These are phyloP conservation scores for Scaptomyza tumidula DNA, from an alignment of 2,888 invertebrate species.

Conservation along the genomic window DNA sequence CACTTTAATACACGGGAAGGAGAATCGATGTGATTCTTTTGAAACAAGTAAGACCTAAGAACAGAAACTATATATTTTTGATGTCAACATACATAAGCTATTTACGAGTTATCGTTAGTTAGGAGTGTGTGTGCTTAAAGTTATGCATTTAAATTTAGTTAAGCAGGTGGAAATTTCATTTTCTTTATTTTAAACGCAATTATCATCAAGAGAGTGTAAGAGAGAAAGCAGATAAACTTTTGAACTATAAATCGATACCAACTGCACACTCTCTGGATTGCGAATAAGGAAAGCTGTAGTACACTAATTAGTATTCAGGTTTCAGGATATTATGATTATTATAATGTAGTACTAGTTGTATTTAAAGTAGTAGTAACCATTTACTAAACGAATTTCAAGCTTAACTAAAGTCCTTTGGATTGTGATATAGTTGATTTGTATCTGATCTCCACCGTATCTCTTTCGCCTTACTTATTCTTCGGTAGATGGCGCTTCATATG, in stretches of 20 bases:
- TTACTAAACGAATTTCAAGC: conserved; percentile 50
- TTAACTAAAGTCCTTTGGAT: conserved; percentile 83
- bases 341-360: conserved; percentile 1
- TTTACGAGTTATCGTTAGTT: conserved; percentile 46
- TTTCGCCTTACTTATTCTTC: conserved; percentile 86
- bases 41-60: conserved; percentile 29
- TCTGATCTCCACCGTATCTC: conserved; percentile 21
- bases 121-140: conserved; percentile 56
- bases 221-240: neutral
- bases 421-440: conserved; percentile 73
- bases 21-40: conserved; percentile 3
- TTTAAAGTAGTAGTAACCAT: conserved; percentile 61
- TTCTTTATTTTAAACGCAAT: conserved; percentile 58
- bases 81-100: conserved; percentile 24
- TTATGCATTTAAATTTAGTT: conserved; percentile 40
- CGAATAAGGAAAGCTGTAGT: conserved; percentile 9
- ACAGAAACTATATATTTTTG: conserved; percentile 14
- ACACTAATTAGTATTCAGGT: conserved; percentile 57
- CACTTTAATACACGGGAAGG: conserved; percentile 54
- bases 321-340: conserved; percentile 20
- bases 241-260: conserved; percentile 11
- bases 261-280: conserved; percentile 6
- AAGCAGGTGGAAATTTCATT: conserved; percentile 74
- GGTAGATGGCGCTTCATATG: conserved; percentile 99
- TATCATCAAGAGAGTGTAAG: conserved; percentile 2